These are phyloP conservation scores for Polydrusus tereticollis DNA, from an alignment of 2,888 invertebrate species.

Conservation along the genomic window DNA sequence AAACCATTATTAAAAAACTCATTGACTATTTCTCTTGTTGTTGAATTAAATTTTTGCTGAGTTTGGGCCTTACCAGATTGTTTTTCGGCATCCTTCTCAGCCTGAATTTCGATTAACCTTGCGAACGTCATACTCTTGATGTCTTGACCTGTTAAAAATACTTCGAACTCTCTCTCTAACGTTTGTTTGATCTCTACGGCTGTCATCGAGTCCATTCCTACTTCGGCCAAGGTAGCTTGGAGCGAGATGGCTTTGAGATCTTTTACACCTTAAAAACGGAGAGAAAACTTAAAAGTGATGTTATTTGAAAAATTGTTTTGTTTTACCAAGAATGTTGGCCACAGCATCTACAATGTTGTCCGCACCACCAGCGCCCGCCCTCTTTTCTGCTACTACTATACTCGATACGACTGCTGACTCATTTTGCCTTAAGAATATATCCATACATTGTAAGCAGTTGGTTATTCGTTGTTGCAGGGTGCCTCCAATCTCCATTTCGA, in stretches of 20 bases:
- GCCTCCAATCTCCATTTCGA: constrained; percentile 69
- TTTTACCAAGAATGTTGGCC: constrained; percentile 70
- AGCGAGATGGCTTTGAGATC: constrained; percentile 79
- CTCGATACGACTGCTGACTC: constrained; percentile 78
- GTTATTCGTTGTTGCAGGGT: constrained; percentile 78
- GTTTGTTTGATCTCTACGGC: constrained; percentile 96
- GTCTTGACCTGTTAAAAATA: constrained; percentile 88
- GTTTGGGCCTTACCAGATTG: constrained; percentile 17
- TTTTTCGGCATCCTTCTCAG: constrained; percentile 61
- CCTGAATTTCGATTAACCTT: constrained; percentile 71
- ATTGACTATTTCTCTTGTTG: too few relatives aligned
- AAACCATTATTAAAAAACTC: too few relatives aligned
- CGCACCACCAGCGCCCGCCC: constrained; percentile 71
- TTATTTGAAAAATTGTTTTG: too few relatives aligned
- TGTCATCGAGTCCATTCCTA: constrained; percentile 98
- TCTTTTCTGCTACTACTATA: constrained; percentile 90
- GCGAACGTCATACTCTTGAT: constrained; percentile 85
- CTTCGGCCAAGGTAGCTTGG: constrained; percentile 84
- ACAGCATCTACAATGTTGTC: constrained; percentile 82
- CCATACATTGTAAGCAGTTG: constrained; percentile 75
- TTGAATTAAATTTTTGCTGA: too few relatives aligned
- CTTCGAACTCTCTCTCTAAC: constrained; percentile 89
- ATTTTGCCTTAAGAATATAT: constrained; percentile 78
- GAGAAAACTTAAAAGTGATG: too few relatives aligned
- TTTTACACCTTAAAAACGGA: constrained; percentile 38